A percentile compares a stretch with the other conserved stretches of the same genome.
These are phyloP conservation scores for Psylliodes chrysocephalus DNA, from an alignment of 2,888 invertebrate species.

Conservation along the genomic window DNA sequence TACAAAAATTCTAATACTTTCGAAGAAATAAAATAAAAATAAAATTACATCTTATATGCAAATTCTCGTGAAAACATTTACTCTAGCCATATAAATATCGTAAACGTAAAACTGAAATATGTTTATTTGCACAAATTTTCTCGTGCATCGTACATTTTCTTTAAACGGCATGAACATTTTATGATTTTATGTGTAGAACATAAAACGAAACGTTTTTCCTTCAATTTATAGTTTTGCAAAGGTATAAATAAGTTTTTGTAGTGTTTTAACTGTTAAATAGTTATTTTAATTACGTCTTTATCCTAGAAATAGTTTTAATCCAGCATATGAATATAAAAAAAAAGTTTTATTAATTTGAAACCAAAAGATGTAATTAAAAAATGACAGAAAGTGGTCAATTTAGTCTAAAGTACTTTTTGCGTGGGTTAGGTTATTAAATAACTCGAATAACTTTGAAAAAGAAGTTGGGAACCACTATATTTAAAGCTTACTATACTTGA, in stretches of 20 bases:
- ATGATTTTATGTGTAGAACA: not conserved
- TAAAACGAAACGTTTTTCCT: not conserved
- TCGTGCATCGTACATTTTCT: constrained; percentile 5
- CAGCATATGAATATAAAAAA: no score
- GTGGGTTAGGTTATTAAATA: no score
- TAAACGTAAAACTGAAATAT: constrained; percentile 14
- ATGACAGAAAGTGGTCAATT: no score
- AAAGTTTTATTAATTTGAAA: no score
- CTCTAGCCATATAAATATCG: not conserved
- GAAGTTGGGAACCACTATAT: no score
- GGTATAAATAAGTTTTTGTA: not conserved
- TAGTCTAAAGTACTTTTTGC: no score
- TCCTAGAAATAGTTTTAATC: no score
- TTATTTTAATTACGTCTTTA: no score
- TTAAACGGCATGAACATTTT: not conserved
- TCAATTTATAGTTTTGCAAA: not conserved
- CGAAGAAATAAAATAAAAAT: not conserved
- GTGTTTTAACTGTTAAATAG: no score
- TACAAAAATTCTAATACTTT: not conserved
- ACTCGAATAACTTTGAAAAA: no score
- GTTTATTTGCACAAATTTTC: constrained; percentile 6
- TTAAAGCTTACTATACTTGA: no score
- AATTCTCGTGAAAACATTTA: not conserved
- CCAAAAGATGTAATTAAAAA: no score
- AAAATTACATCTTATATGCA: not conserved